phyloP scores from a whole-genome alignment of 2,797 vertebrate species.

The Danio aesculapii region DNA sequence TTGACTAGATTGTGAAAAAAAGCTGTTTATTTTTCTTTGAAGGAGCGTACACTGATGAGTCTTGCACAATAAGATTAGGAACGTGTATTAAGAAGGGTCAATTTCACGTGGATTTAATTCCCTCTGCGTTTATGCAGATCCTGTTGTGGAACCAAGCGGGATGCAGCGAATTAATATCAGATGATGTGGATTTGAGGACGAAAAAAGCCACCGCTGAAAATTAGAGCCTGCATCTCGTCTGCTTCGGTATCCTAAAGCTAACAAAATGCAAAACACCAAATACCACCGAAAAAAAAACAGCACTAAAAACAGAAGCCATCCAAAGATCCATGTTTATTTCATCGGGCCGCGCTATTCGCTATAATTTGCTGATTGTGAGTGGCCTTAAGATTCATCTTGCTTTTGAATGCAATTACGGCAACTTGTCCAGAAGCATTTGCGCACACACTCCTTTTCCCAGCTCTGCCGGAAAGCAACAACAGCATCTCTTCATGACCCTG shows the following conservation, averaged over 20 bases:
- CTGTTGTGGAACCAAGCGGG: not conserved
- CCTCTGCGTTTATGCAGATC: slow-evolving; percentile 22
- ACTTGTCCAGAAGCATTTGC: slow-evolving; percentile 45
- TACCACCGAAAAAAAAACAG: not conserved
- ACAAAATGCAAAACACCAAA: slow-evolving; percentile 42
- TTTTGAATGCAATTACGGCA: slow-evolving; percentile 46
- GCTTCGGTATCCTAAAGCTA: slow-evolving; percentile 42
- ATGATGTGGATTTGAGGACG: slow-evolving; percentile 5
- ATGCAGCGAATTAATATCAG: slow-evolving; percentile 21
- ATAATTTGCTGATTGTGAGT: slow-evolving; percentile 47
- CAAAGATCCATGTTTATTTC: slow-evolving; percentile 33
- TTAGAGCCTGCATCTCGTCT: slow-evolving; percentile 27
- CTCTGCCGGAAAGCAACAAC: slow-evolving; percentile 29
- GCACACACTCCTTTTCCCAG: slow-evolving; percentile 3
- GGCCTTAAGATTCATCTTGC: slow-evolving; percentile 42
- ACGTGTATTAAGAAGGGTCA: not conserved
- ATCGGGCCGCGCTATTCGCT: slow-evolving; percentile 7
- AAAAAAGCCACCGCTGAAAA: slow-evolving; percentile 20
- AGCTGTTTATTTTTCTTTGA: not conserved
- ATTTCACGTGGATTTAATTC: not conserved
- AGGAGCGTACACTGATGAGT: not conserved
- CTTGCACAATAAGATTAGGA: not conserved
- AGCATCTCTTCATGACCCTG: slow-evolving; percentile 34
- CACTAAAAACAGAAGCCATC: slow-evolving; percentile 21
- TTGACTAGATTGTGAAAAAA: not conserved